Evolutionary conservation across 2,797 vertebrate genomes (phyloP).

Genomic region (Microctenopoma lineatum): DNA sequence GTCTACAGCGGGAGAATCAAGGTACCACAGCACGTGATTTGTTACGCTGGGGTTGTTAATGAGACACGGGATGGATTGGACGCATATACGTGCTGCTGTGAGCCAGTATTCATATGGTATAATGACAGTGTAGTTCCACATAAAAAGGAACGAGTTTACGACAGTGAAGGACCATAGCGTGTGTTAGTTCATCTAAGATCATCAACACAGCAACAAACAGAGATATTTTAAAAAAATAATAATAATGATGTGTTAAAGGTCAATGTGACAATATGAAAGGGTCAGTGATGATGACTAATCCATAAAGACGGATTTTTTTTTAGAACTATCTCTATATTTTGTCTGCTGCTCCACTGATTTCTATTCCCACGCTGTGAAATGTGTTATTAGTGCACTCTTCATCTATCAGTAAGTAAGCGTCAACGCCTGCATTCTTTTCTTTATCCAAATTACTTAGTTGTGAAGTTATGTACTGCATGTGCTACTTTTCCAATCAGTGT

Average conservation of each 20-base stretch:
- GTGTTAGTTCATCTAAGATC: not conserved
- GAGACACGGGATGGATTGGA: slow-evolving; percentile 18
- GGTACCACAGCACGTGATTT: slow-evolving; percentile 13
- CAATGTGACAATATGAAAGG: not conserved
- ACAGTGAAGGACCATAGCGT: not conserved
- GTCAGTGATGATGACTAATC: not conserved
- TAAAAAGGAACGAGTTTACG: not conserved
- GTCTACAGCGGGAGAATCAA: slow-evolving; percentile 24
- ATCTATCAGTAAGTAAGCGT: not conserved
- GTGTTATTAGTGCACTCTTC: not conserved
- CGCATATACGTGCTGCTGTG: slow-evolving; percentile 7
- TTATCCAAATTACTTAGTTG: not conserved
- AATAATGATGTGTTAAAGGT: not conserved
- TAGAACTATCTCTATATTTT: not conserved
- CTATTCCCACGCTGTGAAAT: not conserved
- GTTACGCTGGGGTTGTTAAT: slow-evolving; percentile 24
- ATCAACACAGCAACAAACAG: not conserved
- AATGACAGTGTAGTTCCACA: no score
- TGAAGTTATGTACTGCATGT: not conserved
- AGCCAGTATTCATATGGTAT: slow-evolving; percentile 23
- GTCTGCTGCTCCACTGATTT: not conserved
- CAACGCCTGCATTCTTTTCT: not conserved
- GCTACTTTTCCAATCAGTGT: not conserved
- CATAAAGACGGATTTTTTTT: not conserved
- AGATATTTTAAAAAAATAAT: not conserved